These are phyloP conservation scores for Lethenteron camtschaticum DNA, from an alignment of 2,113 vertebrate species.

Conservation along the genomic window DNA sequence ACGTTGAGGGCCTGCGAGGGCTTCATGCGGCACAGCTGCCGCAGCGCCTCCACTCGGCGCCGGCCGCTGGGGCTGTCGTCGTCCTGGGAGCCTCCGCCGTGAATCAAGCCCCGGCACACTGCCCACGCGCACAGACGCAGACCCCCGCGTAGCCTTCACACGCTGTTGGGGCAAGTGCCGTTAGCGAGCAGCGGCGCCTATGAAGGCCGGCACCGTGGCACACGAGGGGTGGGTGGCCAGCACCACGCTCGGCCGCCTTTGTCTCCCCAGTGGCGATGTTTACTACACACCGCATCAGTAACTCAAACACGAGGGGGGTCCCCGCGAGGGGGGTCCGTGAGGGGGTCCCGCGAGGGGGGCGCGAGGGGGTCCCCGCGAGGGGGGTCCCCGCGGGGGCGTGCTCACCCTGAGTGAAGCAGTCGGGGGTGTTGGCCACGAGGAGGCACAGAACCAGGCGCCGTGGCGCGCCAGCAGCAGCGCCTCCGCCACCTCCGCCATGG, in stretches of 20 bases:
- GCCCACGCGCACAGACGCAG: constrained; percentile 7
- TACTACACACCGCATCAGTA: too few species aligned
- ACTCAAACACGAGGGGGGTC: too few species aligned
- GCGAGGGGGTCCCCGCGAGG: too few species aligned
- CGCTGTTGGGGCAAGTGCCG: too few species aligned
- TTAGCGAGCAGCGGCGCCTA: too few species aligned
- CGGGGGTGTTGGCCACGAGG: constrained; percentile 83
- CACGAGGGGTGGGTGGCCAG: too few species aligned
- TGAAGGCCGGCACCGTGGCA: too few species aligned
- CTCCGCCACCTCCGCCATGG: constrained; percentile 76
- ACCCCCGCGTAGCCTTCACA: too few species aligned
- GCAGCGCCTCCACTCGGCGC: constrained; percentile 71
- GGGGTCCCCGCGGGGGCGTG: neutral
- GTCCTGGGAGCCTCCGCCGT: constrained; percentile 85
- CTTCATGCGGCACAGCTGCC: constrained; percentile 92
- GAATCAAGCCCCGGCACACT: constrained; percentile 88
- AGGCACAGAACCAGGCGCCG: constrained; percentile 93
- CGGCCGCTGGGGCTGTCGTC: constrained; percentile 78
- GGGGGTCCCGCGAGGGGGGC: too few species aligned
- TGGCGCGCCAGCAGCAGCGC: constrained; percentile 76
- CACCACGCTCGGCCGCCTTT: too few species aligned
- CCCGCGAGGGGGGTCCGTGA: too few species aligned
- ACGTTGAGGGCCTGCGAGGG: constrained; percentile 83
- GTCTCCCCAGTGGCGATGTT: too few species aligned
- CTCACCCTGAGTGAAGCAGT: constrained; percentile 93